phyloP scores from a whole-genome alignment of 1,140 invertebrate species.

The Fopius arisanus region DNA sequence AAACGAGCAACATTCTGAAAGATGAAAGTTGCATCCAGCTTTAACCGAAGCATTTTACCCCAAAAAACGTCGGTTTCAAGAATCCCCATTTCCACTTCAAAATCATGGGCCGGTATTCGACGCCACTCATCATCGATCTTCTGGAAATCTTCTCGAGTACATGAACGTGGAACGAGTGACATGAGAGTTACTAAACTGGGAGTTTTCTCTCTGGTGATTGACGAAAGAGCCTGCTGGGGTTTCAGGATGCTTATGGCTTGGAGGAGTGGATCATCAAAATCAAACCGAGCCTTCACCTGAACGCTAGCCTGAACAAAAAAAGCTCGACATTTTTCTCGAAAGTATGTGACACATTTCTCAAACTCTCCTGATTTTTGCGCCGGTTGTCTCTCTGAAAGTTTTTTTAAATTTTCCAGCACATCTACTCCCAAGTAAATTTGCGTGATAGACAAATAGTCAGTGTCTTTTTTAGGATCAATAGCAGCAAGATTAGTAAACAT shows the following conservation, averaged over 20 bases:
- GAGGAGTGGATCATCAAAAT: constrained; percentile 45
- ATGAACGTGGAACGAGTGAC: constrained; percentile 14
- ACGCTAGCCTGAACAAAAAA: constrained; percentile 49
- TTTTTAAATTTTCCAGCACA: not conserved
- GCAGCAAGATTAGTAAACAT: constrained; percentile 12
- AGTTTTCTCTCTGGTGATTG: not conserved
- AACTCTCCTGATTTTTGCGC: constrained; percentile 23
- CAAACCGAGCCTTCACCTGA: constrained; percentile 46
- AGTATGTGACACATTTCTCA: constrained; percentile 28
- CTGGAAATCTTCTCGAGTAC: not conserved
- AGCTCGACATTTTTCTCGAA: constrained; percentile 35
- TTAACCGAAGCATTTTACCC: not conserved
- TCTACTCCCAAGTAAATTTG: constrained; percentile 6
- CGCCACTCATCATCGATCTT: constrained; percentile 33
- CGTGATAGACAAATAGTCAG: not conserved
- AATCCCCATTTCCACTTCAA: not conserved
- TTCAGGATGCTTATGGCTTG: constrained; percentile 12
- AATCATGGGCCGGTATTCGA: constrained; percentile 11
- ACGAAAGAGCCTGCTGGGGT: constrained; percentile 14
- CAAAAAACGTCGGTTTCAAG: not conserved
- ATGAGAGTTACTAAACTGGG: constrained; percentile 23
- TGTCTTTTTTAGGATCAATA: constrained; percentile 23
- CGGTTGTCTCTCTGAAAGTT: not conserved
- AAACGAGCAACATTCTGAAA: constrained; percentile 19
- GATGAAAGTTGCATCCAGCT: not conserved